Conservation (phyloP, 2,797 vertebrate genomes). For the Calcarius lapponicus region DNA sequence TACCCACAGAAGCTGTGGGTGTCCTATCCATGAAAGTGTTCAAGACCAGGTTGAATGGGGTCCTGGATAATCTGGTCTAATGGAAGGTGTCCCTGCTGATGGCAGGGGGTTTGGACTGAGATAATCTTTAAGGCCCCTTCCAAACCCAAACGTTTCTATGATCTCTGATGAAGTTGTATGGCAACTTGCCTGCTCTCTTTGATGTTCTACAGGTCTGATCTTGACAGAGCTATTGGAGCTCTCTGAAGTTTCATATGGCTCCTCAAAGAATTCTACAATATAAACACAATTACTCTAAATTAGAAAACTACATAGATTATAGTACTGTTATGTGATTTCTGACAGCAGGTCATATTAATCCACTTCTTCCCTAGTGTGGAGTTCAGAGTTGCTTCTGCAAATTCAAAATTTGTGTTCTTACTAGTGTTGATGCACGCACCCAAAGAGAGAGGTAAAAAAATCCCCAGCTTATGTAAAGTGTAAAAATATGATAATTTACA, state of each 20-base stretch:
- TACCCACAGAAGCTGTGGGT: neutral
- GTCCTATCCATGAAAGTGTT: neutral
- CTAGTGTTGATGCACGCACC: neutral
- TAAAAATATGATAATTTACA: neutral
- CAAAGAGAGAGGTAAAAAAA: neutral
- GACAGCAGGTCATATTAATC: neutral
- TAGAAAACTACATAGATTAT: neutral
- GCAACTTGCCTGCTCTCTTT: slow-evolving; percentile 56
- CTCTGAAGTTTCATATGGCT: slow-evolving; percentile 47
- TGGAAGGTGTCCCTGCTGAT: neutral
- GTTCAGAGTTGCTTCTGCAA: neutral
- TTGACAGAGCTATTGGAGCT: slow-evolving; percentile 49
- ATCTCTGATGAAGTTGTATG: neutral
- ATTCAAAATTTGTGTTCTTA: neutral
- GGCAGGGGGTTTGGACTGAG: accelerated
- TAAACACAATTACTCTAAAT: neutral
- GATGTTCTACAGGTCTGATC: slow-evolving; percentile 12
- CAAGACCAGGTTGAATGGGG: neutral
- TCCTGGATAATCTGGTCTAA: neutral
- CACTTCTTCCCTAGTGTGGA: neutral
- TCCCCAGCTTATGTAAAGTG: neutral
- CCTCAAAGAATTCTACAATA: slow-evolving; percentile 59
- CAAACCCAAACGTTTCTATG: neutral
- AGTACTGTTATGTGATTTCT: neutral
- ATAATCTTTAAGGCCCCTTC: neutral